Conservation (phyloP, 2,797 vertebrate genomes). For the Sibirionetta formosa region DNA sequence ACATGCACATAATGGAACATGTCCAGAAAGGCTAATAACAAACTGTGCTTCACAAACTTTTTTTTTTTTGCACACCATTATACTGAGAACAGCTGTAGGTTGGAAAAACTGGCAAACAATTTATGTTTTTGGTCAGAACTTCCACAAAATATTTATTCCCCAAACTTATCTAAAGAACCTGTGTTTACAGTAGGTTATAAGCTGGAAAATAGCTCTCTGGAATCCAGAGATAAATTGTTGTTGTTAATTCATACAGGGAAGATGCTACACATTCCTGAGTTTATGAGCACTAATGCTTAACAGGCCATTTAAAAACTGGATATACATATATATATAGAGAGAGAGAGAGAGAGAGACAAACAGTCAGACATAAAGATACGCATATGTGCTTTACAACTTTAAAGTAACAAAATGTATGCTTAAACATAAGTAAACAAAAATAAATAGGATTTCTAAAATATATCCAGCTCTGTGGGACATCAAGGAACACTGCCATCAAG, state of each 20-base stretch:
- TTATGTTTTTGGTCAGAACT: conserved; percentile 41
- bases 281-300: background rate
- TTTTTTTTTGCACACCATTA: background rate
- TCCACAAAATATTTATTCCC: conserved; percentile 66
- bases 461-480: background rate
- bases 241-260: background rate
- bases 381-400: background rate
- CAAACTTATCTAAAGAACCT: background rate
- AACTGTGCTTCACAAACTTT: background rate
- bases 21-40: conserved; percentile 24
- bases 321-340: background rate
- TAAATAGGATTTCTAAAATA: accelerated
- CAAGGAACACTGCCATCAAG: conserved; percentile 47
- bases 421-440: background rate
- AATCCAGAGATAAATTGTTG: conserved; percentile 27
- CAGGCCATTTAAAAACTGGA: background rate
- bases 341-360: background rate
- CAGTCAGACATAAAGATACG: background rate
- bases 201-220: background rate
- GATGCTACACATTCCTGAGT: background rate
- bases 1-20: conserved; percentile 3
- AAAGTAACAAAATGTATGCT: background rate
- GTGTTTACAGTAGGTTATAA: conserved; percentile 41
- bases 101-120: conserved; percentile 52
- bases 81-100: background rate